Percentiles rank a stretch among this genome's conserved stretches.
Evolutionary conservation across 1,140 invertebrate species (phyloP).

Genomic region (Cyclina sinensis): DNA sequence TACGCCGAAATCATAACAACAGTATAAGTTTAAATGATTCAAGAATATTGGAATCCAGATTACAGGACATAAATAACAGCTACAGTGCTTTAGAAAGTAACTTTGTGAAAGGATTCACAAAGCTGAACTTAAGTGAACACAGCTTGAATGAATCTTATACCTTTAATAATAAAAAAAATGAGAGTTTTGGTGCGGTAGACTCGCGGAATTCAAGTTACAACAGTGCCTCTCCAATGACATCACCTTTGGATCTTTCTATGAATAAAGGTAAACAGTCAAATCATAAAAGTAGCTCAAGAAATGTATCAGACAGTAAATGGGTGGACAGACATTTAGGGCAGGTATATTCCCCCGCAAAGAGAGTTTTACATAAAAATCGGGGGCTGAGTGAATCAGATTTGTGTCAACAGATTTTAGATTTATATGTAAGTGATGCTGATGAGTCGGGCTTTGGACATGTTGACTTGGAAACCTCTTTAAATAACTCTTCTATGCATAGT

Average conservation of each 20-base stretch:
- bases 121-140: neutral
- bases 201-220: neutral
- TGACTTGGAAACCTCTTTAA: neutral
- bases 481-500: constrained; percentile 1
- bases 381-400: constrained; percentile 59
- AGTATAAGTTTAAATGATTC: constrained; percentile 8
- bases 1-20: neutral
- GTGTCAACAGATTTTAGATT: constrained; percentile 64
- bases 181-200: constrained; percentile 9
- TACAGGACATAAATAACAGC: neutral
- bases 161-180: neutral
- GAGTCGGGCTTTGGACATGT: constrained; percentile 35
- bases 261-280: neutral
- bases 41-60: neutral
- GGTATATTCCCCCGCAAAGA: constrained; percentile 61
- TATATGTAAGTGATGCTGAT: constrained; percentile 65
- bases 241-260: constrained; percentile 56
- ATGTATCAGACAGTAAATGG: constrained; percentile 27
- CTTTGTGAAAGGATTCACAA: neutral
- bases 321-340: constrained; percentile 55
- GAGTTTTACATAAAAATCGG: constrained; percentile 61
- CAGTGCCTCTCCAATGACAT: neutral
- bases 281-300: neutral
- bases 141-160: neutral
- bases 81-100: neutral